Evolutionary conservation across 30 jellyfish, hydroid and myxozoan species (phyloP), one percentile per base, ranked within the genome.

Genomic region (Cassiopea xamachana): DNA sequence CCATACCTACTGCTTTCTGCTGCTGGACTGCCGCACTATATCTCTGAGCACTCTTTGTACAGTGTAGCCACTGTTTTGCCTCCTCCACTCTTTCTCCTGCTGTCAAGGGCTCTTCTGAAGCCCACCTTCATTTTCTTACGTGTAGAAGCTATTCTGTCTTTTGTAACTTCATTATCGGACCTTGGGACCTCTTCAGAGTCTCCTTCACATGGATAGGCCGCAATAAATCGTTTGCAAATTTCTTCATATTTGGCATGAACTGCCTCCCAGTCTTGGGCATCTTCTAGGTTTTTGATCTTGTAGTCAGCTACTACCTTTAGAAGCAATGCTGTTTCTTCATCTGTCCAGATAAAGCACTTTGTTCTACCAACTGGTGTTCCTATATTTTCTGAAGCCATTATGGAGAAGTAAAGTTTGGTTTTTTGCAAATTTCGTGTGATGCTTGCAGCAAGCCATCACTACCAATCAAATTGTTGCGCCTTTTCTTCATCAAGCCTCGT

Each of bases 61-160:
- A 75, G 75, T 55, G 73, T 87, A 16, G 69, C 58, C n/a, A 71
- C 93, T 15, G 73, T 61, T 12, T 87, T 44, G 3, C 93, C 88
- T 14, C 88, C 88, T 16, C 93, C 93, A 86, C 93, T 76, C 60
- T 74, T 86, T 59, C 88, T 86, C 44, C 93, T 81, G 27, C 89
- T 70, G 67, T 86, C 93, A 67, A 86, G 62, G 18, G 93, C 93
- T 16, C 45, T 64, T 73, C 60, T 44, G 85, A 44, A 76, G 69
- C 85, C 69, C 27, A 1, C 46, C 82, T 73, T 73, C 27, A 47
- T 73, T 19, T 67, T 67, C 46, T 67, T 67, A 15, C 8, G 14
- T 67, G 6, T 67, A 2, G 76, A 16, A 67, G 43, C 46, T 13
- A 67, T 19, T 67, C 46, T 67, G 7, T 67, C 76, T 19, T 67